Percentiles rank a stretch among this genome's conserved stretches.
Evolutionary conservation across 1,140 invertebrate genomes (phyloP).

Genomic region (Campoletis sonorensis): DNA sequence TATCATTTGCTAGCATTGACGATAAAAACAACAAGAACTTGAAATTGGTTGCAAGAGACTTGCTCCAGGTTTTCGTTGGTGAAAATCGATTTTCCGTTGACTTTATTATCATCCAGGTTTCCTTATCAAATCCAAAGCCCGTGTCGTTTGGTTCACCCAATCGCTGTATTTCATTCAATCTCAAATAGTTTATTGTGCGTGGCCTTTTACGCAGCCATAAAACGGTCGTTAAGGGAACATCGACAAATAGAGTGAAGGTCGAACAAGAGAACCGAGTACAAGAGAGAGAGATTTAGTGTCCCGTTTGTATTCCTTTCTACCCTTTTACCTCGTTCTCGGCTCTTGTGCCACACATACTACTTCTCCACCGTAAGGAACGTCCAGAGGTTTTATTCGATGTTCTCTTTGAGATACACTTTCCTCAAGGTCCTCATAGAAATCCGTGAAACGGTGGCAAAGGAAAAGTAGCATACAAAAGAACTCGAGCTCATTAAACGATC

Average conservation of each 20-base stretch:
- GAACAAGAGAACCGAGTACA: not conserved
- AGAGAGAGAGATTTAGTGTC: not conserved
- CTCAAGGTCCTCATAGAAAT: slow-evolving; percentile 21
- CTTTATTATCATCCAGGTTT: slow-evolving; percentile 28
- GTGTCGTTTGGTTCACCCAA: not conserved
- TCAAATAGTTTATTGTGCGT: slow-evolving; percentile 40
- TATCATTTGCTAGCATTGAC: not conserved
- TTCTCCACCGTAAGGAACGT: not conserved
- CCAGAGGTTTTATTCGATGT: slow-evolving; percentile 1
- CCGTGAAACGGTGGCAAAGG: not conserved
- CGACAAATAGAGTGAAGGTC: slow-evolving; percentile 34
- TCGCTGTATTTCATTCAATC: slow-evolving; percentile 39
- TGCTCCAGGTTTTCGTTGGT: not conserved
- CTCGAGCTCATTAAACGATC: slow-evolving; percentile 20
- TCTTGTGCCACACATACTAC: not conserved
- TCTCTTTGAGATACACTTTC: slow-evolving; percentile 12
- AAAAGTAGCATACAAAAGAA: not conserved
- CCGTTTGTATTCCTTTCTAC: not conserved
- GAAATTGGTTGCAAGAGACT: not conserved
- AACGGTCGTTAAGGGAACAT: slow-evolving; percentile 34
- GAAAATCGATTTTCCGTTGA: not conserved
- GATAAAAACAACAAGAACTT: not conserved
- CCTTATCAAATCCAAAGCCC: slow-evolving; percentile 21
- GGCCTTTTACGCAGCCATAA: slow-evolving; percentile 36
- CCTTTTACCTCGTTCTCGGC: not conserved